Conservation (phyloP, 2,113 vertebrate species). For the Syrrhaptes paradoxus region DNA sequence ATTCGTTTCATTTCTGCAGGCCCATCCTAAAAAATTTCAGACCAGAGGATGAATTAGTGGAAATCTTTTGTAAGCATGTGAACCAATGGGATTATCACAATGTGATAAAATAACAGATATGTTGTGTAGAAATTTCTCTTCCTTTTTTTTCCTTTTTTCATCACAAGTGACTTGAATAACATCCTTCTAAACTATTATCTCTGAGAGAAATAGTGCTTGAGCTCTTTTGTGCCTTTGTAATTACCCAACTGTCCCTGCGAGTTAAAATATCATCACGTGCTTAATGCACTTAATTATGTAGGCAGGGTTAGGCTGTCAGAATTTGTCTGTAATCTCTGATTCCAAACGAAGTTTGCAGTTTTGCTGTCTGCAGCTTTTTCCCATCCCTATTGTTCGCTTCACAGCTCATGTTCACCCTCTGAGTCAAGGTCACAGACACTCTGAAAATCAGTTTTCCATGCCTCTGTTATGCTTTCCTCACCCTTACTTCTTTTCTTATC, state of each 20-base stretch:
- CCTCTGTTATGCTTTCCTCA: neutral
- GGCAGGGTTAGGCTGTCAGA: neutral
- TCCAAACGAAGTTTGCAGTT: slow-evolving; percentile 3
- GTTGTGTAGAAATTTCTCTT: neutral
- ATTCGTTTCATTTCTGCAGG: neutral
- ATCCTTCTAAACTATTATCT: neutral
- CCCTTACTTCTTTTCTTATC: slow-evolving; percentile 29
- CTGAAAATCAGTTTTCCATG: slow-evolving; percentile 54
- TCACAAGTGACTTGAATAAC: neutral
- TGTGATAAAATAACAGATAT: neutral
- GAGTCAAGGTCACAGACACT: slow-evolving; percentile 37
- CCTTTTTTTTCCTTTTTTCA: neutral
- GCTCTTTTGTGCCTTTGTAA: neutral
- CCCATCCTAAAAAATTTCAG: neutral
- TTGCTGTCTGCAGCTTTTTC: slow-evolving; percentile 11
- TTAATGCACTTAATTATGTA: neutral
- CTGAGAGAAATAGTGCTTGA: neutral
- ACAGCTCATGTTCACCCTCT: neutral
- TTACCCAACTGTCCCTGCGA: neutral
- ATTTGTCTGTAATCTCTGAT: neutral
- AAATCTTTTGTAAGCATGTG: neutral
- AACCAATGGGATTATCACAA: neutral
- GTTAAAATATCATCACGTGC: neutral
- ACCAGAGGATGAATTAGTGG: neutral
- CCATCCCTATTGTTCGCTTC: neutral